Conservation (phyloP, 1,140 invertebrate genomes). For the Hestina assimilis region DNA sequence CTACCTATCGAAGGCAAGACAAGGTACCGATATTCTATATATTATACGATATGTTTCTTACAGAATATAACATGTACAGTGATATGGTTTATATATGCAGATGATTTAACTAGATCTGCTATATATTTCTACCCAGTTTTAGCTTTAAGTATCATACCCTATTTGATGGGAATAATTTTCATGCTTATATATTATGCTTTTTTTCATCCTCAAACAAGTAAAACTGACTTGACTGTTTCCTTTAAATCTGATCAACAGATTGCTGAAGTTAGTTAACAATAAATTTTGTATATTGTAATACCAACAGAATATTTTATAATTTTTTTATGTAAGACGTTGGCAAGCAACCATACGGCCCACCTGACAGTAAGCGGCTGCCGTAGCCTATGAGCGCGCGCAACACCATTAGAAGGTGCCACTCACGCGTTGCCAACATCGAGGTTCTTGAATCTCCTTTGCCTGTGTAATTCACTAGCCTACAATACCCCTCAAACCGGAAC, state of each 20-base stretch:
- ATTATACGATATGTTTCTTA: constrained; percentile 82
- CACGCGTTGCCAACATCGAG: no score
- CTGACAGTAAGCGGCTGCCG: no score
- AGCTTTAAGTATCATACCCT: constrained; percentile 82
- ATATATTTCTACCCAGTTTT: constrained; percentile 82
- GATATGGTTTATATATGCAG: constrained; percentile 79
- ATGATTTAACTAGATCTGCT: constrained; percentile 57
- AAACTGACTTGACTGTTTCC: constrained; percentile 35
- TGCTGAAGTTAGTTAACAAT: constrained; percentile 35
- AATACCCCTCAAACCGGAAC: no score
- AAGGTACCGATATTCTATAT: constrained; percentile 81
- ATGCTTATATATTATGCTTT: constrained; percentile 88
- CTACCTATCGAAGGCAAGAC: constrained; percentile 82
- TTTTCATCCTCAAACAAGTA: constrained; percentile 82
- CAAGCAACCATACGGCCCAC: no score
- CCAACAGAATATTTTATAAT: no score
- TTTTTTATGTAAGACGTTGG: no score
- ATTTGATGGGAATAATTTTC: constrained; percentile 83
- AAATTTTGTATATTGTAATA: no score
- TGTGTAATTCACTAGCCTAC: no score
- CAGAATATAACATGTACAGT: constrained; percentile 82
- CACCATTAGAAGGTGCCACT: no score
- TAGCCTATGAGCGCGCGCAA: no score
- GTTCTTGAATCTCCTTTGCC: no score
- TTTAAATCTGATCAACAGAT: constrained; percentile 37